Evolutionary conservation across 2,113 vertebrate genomes (phyloP), one percentile per base, ranked within the genome.

Genomic region (Hippocampus zosterae): DNA sequence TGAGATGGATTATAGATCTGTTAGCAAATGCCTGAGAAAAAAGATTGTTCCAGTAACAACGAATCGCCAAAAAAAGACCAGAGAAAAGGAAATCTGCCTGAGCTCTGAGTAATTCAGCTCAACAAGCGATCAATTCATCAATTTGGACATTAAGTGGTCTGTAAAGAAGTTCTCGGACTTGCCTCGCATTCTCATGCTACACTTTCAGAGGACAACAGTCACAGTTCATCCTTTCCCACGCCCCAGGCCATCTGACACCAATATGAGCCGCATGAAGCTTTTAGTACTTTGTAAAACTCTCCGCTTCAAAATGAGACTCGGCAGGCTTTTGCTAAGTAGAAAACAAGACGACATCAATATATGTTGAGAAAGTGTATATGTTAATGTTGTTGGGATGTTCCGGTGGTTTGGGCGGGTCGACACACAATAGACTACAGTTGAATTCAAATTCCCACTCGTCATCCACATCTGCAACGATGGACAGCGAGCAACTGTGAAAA

Each of bases 121-220:
- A 63, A n/a, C 19, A 12, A 68, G 74, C 74, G 77, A 79, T 82
- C 68, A 59, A 42, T 37, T n/a, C 46, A 75, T 72, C 59, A 48
- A 29, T 41, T 41, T 5, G 3, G 33, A n/a, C 33, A 63, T 41
- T 12, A 63, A 63, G 37, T n/a, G 18, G 33, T 63, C 19, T n/a
- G 29, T n/a, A 11, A n/a, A 41, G 9, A n/a, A 41, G 33, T 56
- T 56, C 7, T 56, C 8, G 16, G 27, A 33, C 59, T 21, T 52
- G 19, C 50, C 7, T 61, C 7, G 21, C 18, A 40, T 61, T 61
- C 59, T 37, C 59, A 19, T 19, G 59, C 37, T 42, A 23, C n/a
- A 64, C 41, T 2, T 23, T 64, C 41, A 44, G 44, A 44, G 41
- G 23, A 8, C 29, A 42, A 64, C 62, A 44, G 12, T 44, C 5